Percentiles rank a stretch among this genome's conserved stretches.
Conservation (phyloP, 1,140 invertebrate genomes). For the Sipha flava region DNA sequence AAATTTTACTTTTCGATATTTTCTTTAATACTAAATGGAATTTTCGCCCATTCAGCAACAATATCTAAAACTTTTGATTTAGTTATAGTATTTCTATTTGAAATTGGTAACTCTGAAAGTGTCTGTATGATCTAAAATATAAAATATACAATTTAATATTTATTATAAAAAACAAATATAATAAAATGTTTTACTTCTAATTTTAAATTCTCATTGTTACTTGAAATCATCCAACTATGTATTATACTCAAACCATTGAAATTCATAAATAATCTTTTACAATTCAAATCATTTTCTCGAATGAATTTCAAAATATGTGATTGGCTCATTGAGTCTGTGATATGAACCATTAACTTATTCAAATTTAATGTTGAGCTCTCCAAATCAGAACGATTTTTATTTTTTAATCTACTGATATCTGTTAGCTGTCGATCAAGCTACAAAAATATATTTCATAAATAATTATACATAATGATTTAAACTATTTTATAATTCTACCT, state of each 20-base stretch:
- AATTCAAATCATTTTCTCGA: slow-evolving; percentile 65
- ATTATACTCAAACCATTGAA: slow-evolving; percentile 85
- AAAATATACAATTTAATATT: not conserved
- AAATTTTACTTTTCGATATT: not conserved
- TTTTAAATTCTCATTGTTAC: not conserved
- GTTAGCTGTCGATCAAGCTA: slow-evolving; percentile 50
- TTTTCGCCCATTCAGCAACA: slow-evolving; percentile 66
- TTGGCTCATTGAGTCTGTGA: slow-evolving; percentile 67
- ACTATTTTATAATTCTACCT: not conserved
- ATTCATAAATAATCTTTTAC: slow-evolving; percentile 80
- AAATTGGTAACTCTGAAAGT: slow-evolving; percentile 73
- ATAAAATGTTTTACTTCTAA: slow-evolving; percentile 11
- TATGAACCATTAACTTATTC: slow-evolving; percentile 83
- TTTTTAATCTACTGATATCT: slow-evolving; percentile 69
- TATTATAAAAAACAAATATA: not conserved
- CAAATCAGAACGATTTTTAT: slow-evolving; percentile 70
- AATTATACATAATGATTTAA: not conserved
- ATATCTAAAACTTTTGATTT: slow-evolving; percentile 80
- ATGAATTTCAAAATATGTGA: slow-evolving; percentile 57
- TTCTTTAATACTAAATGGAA: slow-evolving; percentile 1
- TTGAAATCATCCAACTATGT: slow-evolving; percentile 72
- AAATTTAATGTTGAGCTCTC: slow-evolving; percentile 73
- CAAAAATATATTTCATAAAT: not conserved
- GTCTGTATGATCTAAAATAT: slow-evolving; percentile 64
- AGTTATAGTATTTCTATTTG: slow-evolving; percentile 84